Base-by-base conservation (phyloP, 1,140 invertebrate genomes). In the Pissodes strobi region DNA sequence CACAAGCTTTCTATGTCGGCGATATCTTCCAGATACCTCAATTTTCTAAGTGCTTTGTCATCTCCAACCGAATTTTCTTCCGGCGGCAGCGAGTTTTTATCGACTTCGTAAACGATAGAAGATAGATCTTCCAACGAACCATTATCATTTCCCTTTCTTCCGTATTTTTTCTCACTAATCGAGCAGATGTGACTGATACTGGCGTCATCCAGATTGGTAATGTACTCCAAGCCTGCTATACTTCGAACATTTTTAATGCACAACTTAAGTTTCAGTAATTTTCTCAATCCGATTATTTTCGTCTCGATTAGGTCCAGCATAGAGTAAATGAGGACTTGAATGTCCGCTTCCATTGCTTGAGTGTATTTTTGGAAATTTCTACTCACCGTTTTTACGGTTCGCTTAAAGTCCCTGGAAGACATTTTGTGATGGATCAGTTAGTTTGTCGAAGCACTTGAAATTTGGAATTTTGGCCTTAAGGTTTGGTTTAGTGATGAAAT, bases 241-340 rank as follows among this genome's bases (percentile, higher is more conserved):
- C 55, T 52, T 39, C 30, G 51, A 12, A 58, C 46, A 13, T 53
- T 38, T 41, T 46, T 58, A 13, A 65, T 52, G 37, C 46, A 58
- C 34, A 65, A 17, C 37, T 65, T 65, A 10, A 65, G 43, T n/a
- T 64, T 56, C 4, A 64, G n/a, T 10, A 64, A 25, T 57, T 52
- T 65, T 21, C 46, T 41, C 23, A 65, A 41, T 8, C 55, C 6
- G 1, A 27, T 25, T 15, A 58, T 43, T 41, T 65, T 58, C 1
- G 34, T 23, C 34, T 65, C 53, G n/a, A 65, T 58, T 5, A 58
- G 12, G 2, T 58, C 63, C 46, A 65, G 34, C 21, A 65, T 58
- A 22, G 17, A 30, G 6, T 23, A 41, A 22, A 65, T 65, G 2
- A 65, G 56, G 8, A 58, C 2, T 49, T 64, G 39, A 17, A 65